phyloP scores from a whole-genome alignment of 2,113 vertebrate genomes.

The Antennarius striatus region DNA sequence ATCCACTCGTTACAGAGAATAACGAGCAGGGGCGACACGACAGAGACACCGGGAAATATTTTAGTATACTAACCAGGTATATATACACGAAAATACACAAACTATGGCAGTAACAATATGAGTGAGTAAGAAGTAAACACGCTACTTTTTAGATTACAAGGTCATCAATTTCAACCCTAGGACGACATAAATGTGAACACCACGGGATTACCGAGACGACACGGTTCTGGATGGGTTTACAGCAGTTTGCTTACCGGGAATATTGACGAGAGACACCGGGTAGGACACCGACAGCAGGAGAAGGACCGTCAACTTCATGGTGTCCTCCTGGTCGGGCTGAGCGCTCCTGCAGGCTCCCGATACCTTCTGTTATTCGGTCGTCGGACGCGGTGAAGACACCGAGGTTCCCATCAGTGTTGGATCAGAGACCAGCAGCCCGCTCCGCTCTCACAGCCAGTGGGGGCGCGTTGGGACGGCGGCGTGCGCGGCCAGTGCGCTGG shows the following conservation, averaged over 20 bases:
- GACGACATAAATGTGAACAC: too few relatives aligned
- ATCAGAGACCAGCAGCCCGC: background rate
- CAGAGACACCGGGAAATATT: too few relatives aligned
- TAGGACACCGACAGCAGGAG: conserved; percentile 42
- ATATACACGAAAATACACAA: too few relatives aligned
- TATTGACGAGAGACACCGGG: conserved; percentile 28
- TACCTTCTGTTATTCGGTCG: background rate
- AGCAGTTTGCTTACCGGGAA: conserved; percentile 57
- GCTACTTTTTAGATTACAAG: too few relatives aligned
- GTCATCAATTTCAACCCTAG: too few relatives aligned
- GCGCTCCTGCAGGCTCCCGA: conserved; percentile 16
- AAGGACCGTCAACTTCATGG: conserved; percentile 62
- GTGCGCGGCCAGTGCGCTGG: conserved; percentile 30
- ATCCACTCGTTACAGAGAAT: too few relatives aligned
- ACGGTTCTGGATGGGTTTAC: too few relatives aligned
- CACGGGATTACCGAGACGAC: too few relatives aligned
- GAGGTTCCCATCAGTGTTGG: conserved; percentile 22
- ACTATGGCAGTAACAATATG: too few relatives aligned
- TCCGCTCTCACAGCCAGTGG: background rate
- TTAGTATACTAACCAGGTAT: too few relatives aligned
- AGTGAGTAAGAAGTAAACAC: too few relatives aligned
- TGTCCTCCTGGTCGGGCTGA: conserved; percentile 37
- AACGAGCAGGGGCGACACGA: too few relatives aligned
- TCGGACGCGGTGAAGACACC: background rate
- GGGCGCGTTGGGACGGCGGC: conserved; percentile 6